Conservation (phyloP, 1,140 invertebrate species). For the Drosophila paulistorum region DNA sequence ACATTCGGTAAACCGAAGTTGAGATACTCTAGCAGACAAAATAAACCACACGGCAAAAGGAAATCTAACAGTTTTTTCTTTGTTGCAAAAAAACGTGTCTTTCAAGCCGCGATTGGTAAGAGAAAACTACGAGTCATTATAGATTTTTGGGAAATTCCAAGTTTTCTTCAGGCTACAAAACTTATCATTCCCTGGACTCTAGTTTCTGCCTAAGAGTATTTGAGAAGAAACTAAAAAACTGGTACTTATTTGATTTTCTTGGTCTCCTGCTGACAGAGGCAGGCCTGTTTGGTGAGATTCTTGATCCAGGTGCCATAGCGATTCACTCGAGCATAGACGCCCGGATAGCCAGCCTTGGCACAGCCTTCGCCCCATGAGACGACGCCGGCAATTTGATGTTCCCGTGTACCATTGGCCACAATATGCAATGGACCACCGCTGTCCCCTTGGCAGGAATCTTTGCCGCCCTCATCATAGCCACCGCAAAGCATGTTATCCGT, state of each 20-base stretch:
- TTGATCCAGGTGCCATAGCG: slow-evolving; percentile 89
- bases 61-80: not conserved
- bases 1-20: slow-evolving; percentile 8
- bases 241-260: slow-evolving; percentile 72
- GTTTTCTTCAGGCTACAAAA: not conserved
- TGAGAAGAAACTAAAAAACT: slow-evolving; percentile 1
- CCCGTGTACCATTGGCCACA: slow-evolving; percentile 77
- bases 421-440: slow-evolving; percentile 87
- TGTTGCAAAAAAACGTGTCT: not conserved
- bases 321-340: slow-evolving; percentile 93
- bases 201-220: slow-evolving; percentile 35
- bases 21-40: slow-evolving; percentile 24
- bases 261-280: slow-evolving; percentile 85
- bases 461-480: slow-evolving; percentile 88
- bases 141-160: not conserved
- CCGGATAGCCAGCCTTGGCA: slow-evolving; percentile 90
- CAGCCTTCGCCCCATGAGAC: slow-evolving; percentile 93
- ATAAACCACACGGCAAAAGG: not conserved
- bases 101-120: not conserved
- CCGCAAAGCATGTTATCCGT: slow-evolving; percentile 95
- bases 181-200: not conserved
- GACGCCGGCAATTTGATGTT: slow-evolving; percentile 85
- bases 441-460: slow-evolving; percentile 90
- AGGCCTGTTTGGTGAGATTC: slow-evolving; percentile 87
- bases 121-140: no score